phyloP scores from a whole-genome alignment of 2,888 invertebrate genomes.

The Thecocarcelia acutangulata region DNA sequence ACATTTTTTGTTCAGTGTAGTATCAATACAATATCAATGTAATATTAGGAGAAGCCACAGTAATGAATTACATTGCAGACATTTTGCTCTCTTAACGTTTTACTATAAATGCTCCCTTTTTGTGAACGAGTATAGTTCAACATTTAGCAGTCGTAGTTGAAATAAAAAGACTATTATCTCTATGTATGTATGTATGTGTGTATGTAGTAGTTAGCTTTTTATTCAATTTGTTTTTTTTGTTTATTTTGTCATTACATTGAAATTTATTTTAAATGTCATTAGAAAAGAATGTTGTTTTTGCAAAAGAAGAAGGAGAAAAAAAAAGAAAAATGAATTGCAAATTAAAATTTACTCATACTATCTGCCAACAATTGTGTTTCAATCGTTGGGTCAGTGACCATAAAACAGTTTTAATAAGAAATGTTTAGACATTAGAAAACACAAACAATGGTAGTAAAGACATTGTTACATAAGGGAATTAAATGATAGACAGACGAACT shows the following conservation, averaged over 20 bases:
- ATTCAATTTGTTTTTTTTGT: constrained; percentile 4
- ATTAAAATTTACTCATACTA: constrained; percentile 24
- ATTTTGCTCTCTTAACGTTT: constrained; percentile 16
- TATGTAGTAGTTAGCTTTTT: constrained; percentile 2
- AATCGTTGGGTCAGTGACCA: constrained; percentile 33
- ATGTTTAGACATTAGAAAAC: constrained; percentile 4
- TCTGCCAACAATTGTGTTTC: constrained; percentile 16
- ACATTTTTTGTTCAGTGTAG: too few relatives aligned
- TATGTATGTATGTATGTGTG: constrained; percentile 38
- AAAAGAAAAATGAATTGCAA: constrained; percentile 4
- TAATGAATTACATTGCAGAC: constrained; percentile 28
- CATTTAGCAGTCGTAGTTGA: constrained; percentile 8
- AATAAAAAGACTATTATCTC: too few relatives aligned
- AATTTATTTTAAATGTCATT: constrained; percentile 45
- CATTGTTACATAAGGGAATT: neutral
- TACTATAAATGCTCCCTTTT: constrained; percentile 17
- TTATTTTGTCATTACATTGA: constrained; percentile 54
- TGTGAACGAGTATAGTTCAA: neutral
- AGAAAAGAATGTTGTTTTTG: constrained; percentile 34
- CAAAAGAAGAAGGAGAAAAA: constrained; percentile 10
- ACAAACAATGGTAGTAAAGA: neutral
- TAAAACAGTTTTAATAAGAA: constrained; percentile 22
- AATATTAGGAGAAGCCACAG: constrained; percentile 51
- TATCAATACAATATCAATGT: too few relatives aligned
- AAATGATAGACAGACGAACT: constrained; percentile 1